Conservation (phyloP, 2,888 invertebrate species). For the Halictus ligatus region DNA sequence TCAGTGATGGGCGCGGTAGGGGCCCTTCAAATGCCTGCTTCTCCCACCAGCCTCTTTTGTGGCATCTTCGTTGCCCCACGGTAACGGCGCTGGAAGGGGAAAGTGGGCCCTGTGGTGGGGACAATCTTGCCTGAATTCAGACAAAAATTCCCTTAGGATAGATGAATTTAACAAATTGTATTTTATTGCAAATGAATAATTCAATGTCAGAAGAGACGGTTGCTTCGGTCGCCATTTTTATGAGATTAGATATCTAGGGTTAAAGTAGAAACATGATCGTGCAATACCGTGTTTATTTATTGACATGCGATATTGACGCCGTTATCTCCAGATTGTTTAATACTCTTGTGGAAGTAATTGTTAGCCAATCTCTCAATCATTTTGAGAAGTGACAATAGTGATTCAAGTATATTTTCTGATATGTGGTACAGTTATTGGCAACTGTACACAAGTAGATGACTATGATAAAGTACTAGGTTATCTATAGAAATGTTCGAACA, state of each 20-base stretch:
- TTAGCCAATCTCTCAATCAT: not conserved
- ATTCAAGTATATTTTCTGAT: too few species aligned
- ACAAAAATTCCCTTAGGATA: not conserved
- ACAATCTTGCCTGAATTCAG: too few species aligned
- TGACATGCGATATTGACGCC: not conserved
- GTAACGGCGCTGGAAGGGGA: too few species aligned
- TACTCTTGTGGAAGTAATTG: not conserved
- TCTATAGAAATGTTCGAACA: not conserved
- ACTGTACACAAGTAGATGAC: not conserved
- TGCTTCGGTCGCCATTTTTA: not conserved
- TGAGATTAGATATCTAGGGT: not conserved
- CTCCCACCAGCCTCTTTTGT: too few species aligned
- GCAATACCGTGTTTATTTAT: not conserved
- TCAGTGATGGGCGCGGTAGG: too few species aligned
- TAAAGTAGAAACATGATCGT: not conserved
- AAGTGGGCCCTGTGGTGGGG: too few species aligned
- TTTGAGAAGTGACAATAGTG: too few species aligned
- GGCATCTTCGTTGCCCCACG: too few species aligned
- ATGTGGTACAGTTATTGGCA: too few species aligned
- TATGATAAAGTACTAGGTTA: not conserved
- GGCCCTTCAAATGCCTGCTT: too few species aligned
- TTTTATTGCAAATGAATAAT: not conserved
- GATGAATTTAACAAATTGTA: too few species aligned
- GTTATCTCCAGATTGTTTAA: not conserved
- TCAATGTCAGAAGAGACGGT: not conserved